Percentiles rank a stretch among this genome's conserved stretches.
phyloP scores from a whole-genome alignment of 1,140 invertebrate species.

The Bathynomus jamesi region DNA sequence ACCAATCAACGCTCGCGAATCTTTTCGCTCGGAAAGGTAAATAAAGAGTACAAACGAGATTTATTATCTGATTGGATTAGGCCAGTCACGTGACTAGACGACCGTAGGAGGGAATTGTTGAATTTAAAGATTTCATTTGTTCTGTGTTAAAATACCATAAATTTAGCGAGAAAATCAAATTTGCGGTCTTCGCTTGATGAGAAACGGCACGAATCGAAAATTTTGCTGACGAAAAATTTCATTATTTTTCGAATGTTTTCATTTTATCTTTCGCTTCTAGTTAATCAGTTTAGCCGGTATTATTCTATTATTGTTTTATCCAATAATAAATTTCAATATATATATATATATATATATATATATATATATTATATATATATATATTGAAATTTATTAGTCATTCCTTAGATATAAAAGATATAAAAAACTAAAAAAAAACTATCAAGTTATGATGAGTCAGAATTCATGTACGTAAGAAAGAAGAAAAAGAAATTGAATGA shows the following conservation, averaged over 20 bases:
- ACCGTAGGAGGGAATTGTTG: conserved; percentile 6
- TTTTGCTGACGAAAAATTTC: neutral
- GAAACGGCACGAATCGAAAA: conserved; percentile 8
- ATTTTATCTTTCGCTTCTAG: neutral
- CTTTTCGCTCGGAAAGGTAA: conserved; percentile 20
- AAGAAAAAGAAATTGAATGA: too few relatives aligned
- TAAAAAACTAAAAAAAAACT: too few relatives aligned
- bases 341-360: too few relatives aligned
- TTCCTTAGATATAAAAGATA: too few relatives aligned
- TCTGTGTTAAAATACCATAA: conserved; percentile 25
- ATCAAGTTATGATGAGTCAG: too few relatives aligned
- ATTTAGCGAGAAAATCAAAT: conserved; percentile 23
- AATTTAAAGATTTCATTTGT: conserved; percentile 30
- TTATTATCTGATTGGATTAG: conserved; percentile 33
- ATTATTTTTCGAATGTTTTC: neutral
- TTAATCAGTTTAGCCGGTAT: neutral
- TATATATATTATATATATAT: too few relatives aligned
- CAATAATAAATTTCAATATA: neutral
- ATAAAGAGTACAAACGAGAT: conserved; percentile 33
- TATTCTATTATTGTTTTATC: neutral
- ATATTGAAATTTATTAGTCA: neutral
- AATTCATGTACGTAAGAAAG: too few relatives aligned
- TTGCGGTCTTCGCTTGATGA: conserved; percentile 16
- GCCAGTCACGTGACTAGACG: conserved; percentile 19
- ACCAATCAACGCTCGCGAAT: conserved; percentile 14